Evolutionary conservation across 2,888 invertebrate species (phyloP).

Genomic region (Hirtodrosophila duncani): DNA sequence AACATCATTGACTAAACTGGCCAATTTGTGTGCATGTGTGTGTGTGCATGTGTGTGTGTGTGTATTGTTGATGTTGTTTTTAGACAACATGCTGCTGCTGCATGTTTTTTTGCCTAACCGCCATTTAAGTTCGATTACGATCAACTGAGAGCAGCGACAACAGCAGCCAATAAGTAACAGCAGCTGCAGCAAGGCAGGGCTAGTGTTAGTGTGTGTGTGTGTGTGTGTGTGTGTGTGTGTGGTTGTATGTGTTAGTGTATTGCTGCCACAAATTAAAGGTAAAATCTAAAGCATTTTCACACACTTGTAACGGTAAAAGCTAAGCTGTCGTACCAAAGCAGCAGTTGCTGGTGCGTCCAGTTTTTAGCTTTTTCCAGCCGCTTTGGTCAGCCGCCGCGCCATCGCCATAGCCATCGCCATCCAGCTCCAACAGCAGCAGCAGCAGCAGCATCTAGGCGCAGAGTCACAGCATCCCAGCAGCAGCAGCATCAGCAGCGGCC

Average conservation of each 20-base stretch:
- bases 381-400: constrained; percentile 42
- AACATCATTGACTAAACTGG: constrained; percentile 33
- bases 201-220: too few species aligned
- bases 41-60: too few species aligned
- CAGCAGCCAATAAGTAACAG: constrained; percentile 8
- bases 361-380: constrained; percentile 22
- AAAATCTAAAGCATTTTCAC: constrained; percentile 69
- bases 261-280: constrained; percentile 62
- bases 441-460: too few species aligned
- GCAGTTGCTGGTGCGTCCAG: constrained; percentile 7
- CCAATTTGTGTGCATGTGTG: constrained; percentile 2
- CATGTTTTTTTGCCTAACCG: constrained; percentile 58
- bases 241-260: too few species aligned
- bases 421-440: too few species aligned
- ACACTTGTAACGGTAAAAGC: constrained; percentile 69
- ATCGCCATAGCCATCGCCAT: too few species aligned
- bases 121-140: constrained; percentile 66
- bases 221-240: too few species aligned
- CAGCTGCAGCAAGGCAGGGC: too few species aligned
- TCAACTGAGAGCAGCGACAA: constrained; percentile 54
- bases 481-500: too few species aligned
- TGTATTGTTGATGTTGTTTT: too few species aligned
- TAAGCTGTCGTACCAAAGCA: too few species aligned
- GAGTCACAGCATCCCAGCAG: too few species aligned
- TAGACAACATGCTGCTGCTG: constrained; percentile 46